Percentiles rank a stretch among this genome's conserved stretches.
Evolutionary conservation across 2,113 vertebrate species (phyloP).

Genomic region (Desmodus rotundus): DNA sequence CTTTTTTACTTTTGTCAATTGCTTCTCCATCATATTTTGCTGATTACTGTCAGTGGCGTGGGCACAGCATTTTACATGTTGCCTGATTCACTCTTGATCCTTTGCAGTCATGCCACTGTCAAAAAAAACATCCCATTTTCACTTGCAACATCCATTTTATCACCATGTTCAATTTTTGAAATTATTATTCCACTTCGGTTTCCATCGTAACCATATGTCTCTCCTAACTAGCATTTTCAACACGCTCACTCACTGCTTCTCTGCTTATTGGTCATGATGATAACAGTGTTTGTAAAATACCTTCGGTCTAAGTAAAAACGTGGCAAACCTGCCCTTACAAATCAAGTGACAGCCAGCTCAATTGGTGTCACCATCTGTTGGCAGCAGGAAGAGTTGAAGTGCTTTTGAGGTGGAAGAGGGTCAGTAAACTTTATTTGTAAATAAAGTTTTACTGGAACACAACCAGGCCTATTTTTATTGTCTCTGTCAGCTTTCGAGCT

Average conservation of each 20-base stretch:
- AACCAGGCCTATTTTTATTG: neutral
- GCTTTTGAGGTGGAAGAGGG: neutral
- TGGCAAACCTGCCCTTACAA: neutral
- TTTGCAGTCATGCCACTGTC: constrained; percentile 22
- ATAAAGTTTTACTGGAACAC: constrained; percentile 61
- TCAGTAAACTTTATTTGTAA: constrained; percentile 8
- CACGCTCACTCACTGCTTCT: neutral
- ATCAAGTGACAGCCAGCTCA: neutral
- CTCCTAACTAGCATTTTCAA: constrained; percentile 46
- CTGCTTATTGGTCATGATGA: constrained; percentile 61
- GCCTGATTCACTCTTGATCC: constrained; percentile 19
- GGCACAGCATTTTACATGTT: neutral
- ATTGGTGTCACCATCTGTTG: neutral
- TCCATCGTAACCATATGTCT: constrained; percentile 64
- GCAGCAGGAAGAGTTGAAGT: constrained; percentile 3
- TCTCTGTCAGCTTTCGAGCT: neutral
- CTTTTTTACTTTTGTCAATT: constrained; percentile 19
- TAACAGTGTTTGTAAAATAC: constrained; percentile 48
- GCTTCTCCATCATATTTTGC: neutral
- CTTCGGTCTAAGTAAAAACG: constrained; percentile 33
- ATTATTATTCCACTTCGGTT: constrained; percentile 71
- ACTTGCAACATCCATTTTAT: constrained; percentile 61
- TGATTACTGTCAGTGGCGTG: neutral
- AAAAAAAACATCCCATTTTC: constrained; percentile 48
- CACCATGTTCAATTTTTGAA: constrained; percentile 58